Conservation (phyloP, 2,797 vertebrate species). For the Meda fulgida region DNA sequence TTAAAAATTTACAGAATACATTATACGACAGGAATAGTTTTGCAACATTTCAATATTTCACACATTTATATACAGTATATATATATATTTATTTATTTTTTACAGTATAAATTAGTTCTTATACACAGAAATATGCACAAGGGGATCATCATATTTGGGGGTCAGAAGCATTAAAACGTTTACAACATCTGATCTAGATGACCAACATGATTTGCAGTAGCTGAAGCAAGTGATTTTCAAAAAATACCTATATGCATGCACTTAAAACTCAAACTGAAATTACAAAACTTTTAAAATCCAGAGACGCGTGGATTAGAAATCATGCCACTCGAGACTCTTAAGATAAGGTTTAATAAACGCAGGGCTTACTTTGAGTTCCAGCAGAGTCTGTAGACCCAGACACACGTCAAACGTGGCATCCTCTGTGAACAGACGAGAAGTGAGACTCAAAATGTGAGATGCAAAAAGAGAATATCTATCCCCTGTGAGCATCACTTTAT, state of each 20-base stretch:
- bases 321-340: background rate
- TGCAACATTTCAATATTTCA: too few relatives aligned
- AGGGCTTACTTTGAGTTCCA: constrained; percentile 88
- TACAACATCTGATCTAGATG: background rate
- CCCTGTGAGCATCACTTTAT: background rate
- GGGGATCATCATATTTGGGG: background rate
- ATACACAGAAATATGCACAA: background rate
- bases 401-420: constrained; percentile 85
- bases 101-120: background rate
- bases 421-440: constrained; percentile 74
- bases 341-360: background rate
- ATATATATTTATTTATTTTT: too few relatives aligned
- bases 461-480: constrained; percentile 36
- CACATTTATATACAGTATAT: too few relatives aligned
- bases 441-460: constrained; percentile 31
- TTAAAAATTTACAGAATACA: too few relatives aligned
- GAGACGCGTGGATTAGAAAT: background rate
- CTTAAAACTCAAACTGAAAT: background rate
- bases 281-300: background rate
- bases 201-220: background rate
- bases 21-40: too few relatives aligned
- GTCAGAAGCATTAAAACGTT: background rate
- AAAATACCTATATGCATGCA: background rate
- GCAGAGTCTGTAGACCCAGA: constrained; percentile 89
- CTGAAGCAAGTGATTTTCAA: background rate